Evolutionary conservation across 2,113 vertebrate species (phyloP), one percentile per base, ranked within the genome.

Genomic region (Ptilorrhoa leucosticta): DNA sequence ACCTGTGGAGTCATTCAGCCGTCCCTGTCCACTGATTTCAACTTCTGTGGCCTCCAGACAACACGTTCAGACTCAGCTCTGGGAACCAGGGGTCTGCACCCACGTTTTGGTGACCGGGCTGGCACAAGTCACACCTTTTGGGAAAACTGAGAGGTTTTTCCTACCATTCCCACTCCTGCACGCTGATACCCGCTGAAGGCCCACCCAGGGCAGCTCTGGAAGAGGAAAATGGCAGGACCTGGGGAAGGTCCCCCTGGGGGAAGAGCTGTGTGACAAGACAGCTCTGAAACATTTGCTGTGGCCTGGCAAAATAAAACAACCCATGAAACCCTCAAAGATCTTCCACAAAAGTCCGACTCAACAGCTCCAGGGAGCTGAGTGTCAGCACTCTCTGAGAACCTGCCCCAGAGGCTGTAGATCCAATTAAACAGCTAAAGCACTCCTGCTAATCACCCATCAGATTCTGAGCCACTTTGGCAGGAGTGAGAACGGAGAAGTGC

Each of bases 31-130:
- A n/a, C 27, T 31, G 30, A 64, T 78, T 92, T 70, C 44, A 73
- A 77, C 33, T 8, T 3, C n/a, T 45, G 9, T 30, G 33, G 33
- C 7, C 50, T 78, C 44, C 68, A 68, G 56, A 21, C n/a, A 27
- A 17, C 0, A 0, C 6, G 12, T 50, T 69, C 37, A 48, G 58
- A 26, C 24, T 58, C 61, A 58, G 19, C 15, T 33, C 37, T 70
- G 48, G 33, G 40, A 75, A 33, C 6, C 15, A n/a, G 0, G 1
- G 9, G 50, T 11, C 10, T 66, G 13, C 28, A 45, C 12, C 6
- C n/a, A 7, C 33, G 30, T 70, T 83, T 58, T 3, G 1, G 45
- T 53, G 68, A 24, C 12, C 27, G 57, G 63, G 19, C 39, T 81
- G 39, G 21, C 13, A 54, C n/a, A n/a, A 80, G 5, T 19, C 54